Evolutionary conservation across 2,888 invertebrate genomes (phyloP), one percentile per base, ranked within the genome.

Genomic region (Netelia fuscicornis): DNA sequence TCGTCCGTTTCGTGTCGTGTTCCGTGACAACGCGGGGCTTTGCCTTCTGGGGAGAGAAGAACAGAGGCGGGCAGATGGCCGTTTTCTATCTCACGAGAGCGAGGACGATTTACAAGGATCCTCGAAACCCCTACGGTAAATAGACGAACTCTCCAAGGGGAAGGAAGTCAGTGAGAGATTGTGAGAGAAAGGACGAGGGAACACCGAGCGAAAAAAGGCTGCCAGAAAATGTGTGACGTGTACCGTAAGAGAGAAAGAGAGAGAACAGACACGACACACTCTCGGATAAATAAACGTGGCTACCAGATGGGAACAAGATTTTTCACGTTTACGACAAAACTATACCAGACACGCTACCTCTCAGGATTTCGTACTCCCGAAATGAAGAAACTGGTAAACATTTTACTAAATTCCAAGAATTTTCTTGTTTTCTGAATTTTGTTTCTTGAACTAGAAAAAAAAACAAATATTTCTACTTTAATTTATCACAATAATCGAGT

Each of bases 261-360:
- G 44, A 77, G 65, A n/a, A 23, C 5, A 58, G 65, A 65, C 71
- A 65, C 20, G 71, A 71, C 58, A 56, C 60, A 56, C 75, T 71
- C 77, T 75, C 82, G 78, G 64, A 75, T 84, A 85, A 87, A 88
- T 85, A 88, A 87, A 89, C 84, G 87, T 89, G 89, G 77, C 82
- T 52, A 68, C 84, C 89, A 89, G 87, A 89, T 89, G 89, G 72
- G 58, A 58, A 9, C 70, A 56, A 68, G 71, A 72, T 81, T 79
- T 81, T 86, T 81, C 25, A 48, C 6, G 11, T 30, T 78, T 81
- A 58, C 58, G 71, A 52, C 68, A 56, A 67, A 48, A 13, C 42
- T 10, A 13, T 17, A 23, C 37, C 5, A 9, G 52, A 25, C n/a
- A 17, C 11, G 10, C 13, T 30, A 9, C 25, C 23, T 67, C 25